Conservation (phyloP, 2,888 invertebrate species). For the Megamerina dolium region DNA sequence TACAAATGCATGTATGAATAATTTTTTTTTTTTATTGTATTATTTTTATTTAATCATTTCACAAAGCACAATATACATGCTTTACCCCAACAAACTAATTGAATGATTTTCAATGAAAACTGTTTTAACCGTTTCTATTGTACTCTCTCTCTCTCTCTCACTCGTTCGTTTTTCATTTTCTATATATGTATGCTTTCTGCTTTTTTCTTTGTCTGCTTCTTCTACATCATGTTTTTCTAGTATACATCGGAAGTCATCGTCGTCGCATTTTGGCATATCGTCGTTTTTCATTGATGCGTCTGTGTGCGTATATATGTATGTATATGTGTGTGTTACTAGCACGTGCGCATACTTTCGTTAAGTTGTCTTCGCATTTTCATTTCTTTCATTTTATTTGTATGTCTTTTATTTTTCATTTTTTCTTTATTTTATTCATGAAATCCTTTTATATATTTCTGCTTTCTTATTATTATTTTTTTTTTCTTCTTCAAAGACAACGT, state of each 20-base stretch:
- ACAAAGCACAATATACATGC: too few species aligned
- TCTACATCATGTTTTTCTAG: too few species aligned
- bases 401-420: conserved; percentile 2
- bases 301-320: conserved; percentile 8
- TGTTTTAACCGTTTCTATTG: too few species aligned
- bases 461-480: not conserved
- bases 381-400: not conserved
- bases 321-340: conserved; percentile 11
- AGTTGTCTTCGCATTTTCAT: conserved; percentile 11
- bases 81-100: too few species aligned
- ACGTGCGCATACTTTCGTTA: conserved; percentile 21
- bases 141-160: not conserved
- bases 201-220: conserved; percentile 4
- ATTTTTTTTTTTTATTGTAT: not conserved
- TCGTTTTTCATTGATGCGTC: conserved; percentile 6
- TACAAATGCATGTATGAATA: not conserved
- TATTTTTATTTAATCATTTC: not conserved
- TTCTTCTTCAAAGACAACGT: not conserved
- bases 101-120: too few species aligned
- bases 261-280: conserved; percentile 4
- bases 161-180: conserved; percentile 8
- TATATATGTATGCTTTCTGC: conserved; percentile 13
- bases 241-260: not conserved
- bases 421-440: too few species aligned
- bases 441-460: too few species aligned